Conservation (phyloP, 2,888 invertebrate genomes). For the Folsomia manolachei region DNA sequence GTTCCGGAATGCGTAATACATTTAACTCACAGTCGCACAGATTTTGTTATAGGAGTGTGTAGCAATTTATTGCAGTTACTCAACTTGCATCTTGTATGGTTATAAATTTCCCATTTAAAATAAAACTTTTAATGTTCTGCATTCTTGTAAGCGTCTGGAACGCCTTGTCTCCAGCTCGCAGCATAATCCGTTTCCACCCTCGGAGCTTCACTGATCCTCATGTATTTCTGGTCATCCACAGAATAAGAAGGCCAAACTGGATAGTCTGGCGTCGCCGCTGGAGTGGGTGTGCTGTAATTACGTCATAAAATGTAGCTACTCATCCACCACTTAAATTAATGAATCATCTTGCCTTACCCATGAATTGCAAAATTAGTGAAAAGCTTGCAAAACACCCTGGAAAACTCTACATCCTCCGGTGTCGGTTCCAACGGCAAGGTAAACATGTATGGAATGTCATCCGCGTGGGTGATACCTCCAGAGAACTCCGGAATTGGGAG, state of each 20-base stretch:
- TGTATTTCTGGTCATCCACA: slow-evolving; percentile 23
- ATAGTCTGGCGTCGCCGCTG: slow-evolving; percentile 22
- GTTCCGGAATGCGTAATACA: too few species aligned
- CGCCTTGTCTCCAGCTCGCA: slow-evolving; percentile 28
- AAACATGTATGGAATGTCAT: slow-evolving; percentile 44
- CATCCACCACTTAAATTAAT: neutral
- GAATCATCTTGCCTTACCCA: slow-evolving; percentile 4
- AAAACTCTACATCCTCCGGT: slow-evolving; percentile 21
- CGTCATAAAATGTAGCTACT: neutral
- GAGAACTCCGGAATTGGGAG: slow-evolving; percentile 24
- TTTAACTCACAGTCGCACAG: too few species aligned
- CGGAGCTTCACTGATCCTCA: slow-evolving; percentile 16
- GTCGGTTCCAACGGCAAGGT: slow-evolving; percentile 28
- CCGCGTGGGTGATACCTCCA: slow-evolving; percentile 35
- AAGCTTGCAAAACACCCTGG: slow-evolving; percentile 21
- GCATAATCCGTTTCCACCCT: slow-evolving; percentile 27
- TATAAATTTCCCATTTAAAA: too few species aligned
- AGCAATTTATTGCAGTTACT: too few species aligned
- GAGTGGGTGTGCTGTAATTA: slow-evolving; percentile 36
- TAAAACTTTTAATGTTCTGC: neutral
- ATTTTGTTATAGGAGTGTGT: too few species aligned
- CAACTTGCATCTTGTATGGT: too few species aligned
- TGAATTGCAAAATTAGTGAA: slow-evolving; percentile 32
- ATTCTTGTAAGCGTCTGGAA: neutral
- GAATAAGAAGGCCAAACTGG: slow-evolving; percentile 39